Base-by-base conservation (phyloP, 2,113 vertebrate genomes). In the Onychorhynchus coronatus region DNA sequence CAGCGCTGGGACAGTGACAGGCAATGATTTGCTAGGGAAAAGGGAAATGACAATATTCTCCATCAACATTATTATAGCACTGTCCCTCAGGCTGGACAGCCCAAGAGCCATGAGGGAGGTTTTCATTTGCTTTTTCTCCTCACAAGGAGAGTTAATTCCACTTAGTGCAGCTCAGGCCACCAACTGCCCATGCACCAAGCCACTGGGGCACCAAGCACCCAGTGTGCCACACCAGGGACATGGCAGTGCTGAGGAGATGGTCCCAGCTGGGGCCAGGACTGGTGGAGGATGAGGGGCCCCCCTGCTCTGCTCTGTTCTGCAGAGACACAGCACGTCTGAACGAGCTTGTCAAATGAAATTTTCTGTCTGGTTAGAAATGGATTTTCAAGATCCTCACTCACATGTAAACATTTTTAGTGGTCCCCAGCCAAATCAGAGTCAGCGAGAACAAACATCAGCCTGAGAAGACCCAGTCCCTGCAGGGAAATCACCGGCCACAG, bases 281-380 rank as follows among this genome's bases (percentile, higher is more conserved):
- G n/a, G 37, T 6, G 3, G 47, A 0, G 59, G n/a, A 9, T 2
- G 65, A 49, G 68, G 65, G 22, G 22, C 73, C 78, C 58, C 70
- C 50, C 80, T 3, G 46, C 74, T 50, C 70, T 1, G 3, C 63
- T 72, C 23, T 7, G 52, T 35, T 50, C 83, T 68, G 27, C 59
- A 20, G 68, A 63, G 80, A 50, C 14, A 3, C 50, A 71, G 88
- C 80, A 27, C 56, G 59, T 83, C 74, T 33, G 30, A 82, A 66
- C 1, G 30, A 75, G 66, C 72, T 71, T 89, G 95, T 96, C 85
- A 85, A 88, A 80, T 65, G 93, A 84, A 55, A 71, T 95, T 93
- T 93, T 88, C 87, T 96, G 72, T 91, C 92, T 93, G 89, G 88
- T 86, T 96, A 84, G 95, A 93, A 95, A 96, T 88, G 85, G 89